Conservation (phyloP, 2,888 invertebrate genomes). For the Lamellibrachia satsuma region DNA sequence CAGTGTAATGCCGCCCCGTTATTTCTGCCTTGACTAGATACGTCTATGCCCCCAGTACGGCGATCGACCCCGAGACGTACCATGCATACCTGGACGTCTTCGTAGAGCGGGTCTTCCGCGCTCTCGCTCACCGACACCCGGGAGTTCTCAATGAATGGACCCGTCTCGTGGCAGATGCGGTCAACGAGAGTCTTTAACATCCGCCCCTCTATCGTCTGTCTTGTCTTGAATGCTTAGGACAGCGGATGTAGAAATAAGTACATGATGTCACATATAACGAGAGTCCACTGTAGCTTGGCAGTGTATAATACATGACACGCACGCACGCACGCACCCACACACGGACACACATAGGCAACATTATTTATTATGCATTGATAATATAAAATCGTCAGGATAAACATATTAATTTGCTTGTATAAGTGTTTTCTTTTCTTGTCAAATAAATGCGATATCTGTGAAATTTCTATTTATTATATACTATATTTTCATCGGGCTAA, state of each 20-base stretch:
- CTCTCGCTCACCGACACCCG: not conserved
- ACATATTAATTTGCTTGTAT: no score
- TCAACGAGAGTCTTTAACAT: not conserved
- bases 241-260: not conserved
- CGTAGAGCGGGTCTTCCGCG: not conserved
- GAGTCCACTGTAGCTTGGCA: no score
- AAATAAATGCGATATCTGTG: no score
- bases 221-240: not conserved
- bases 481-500: no score
- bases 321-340: not conserved
- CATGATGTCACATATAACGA: not conserved
- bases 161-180: not conserved
- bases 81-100: conserved; percentile 1
- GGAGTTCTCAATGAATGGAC: not conserved
- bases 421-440: no score
- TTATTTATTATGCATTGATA: no score
- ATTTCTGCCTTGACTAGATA: not conserved
- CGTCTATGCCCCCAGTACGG: not conserved
- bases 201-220: not conserved
- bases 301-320: not conserved
- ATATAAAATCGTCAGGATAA: no score
- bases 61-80: not conserved
- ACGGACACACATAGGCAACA: not conserved
- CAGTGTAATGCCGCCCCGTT: not conserved
- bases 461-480: no score